phyloP scores from a whole-genome alignment of 2,113 vertebrate species.

The Spizaetus ornatus region DNA sequence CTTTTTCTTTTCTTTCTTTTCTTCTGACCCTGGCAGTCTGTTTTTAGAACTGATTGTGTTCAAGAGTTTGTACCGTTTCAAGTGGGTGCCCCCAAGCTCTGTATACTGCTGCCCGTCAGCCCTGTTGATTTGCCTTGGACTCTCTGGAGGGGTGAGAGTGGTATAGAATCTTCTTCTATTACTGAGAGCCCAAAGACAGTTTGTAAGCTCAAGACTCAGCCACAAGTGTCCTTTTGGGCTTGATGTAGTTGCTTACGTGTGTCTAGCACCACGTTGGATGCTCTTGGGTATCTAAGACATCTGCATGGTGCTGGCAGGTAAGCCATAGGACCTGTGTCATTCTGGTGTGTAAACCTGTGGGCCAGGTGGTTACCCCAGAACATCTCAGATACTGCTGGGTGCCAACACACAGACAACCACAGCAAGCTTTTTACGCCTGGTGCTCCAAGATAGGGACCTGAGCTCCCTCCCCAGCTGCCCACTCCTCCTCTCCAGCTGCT shows the following conservation, averaged over 20 bases:
- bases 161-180: background rate
- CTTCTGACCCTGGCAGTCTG: background rate
- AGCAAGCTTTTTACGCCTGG: background rate
- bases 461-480: background rate
- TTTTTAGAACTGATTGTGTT: background rate
- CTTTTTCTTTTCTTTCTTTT: background rate
- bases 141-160: background rate
- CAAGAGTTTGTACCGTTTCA: background rate
- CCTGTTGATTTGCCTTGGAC: background rate
- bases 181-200: background rate
- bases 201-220: background rate
- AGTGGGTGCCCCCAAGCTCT: background rate
- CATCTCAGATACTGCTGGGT: background rate
- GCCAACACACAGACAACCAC: fast-evolving
- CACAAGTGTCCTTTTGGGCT: background rate
- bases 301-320: background rate
- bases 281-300: background rate
- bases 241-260: background rate
- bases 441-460: fast-evolving
- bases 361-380: background rate
- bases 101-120: background rate
- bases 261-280: background rate
- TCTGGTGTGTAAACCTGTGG: background rate
- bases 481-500: background rate
- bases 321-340: background rate